Conservation (phyloP, 2,888 invertebrate genomes). For the Osedax fenrisi region DNA sequence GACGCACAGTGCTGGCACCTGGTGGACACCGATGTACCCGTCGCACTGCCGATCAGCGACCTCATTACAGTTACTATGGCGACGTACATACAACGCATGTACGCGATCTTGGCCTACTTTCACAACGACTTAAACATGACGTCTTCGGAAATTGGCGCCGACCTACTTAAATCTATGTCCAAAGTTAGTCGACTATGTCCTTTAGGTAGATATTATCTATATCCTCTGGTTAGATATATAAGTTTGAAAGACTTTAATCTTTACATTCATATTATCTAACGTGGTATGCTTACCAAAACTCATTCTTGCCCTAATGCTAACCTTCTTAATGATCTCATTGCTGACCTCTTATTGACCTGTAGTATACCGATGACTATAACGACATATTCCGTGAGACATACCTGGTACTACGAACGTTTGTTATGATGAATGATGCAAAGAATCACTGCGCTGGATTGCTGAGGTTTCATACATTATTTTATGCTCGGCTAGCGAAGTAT, state of each 20-base stretch:
- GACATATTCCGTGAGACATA: background rate
- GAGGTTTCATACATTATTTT: no score
- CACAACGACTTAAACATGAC: slow-evolving; percentile 33
- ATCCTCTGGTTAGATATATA: no score
- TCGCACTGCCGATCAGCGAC: slow-evolving; percentile 38
- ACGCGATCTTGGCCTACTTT: slow-evolving; percentile 43
- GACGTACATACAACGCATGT: slow-evolving; percentile 42
- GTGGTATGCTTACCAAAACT: no score
- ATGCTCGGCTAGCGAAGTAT: no score
- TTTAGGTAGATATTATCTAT: no score
- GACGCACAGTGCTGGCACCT: slow-evolving; percentile 47
- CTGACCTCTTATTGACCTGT: no score
- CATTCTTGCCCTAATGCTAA: no score
- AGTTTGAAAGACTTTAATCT: no score
- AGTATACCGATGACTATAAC: background rate
- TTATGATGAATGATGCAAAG: background rate
- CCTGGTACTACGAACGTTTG: background rate
- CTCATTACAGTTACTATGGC: slow-evolving; percentile 35
- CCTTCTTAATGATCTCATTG: no score
- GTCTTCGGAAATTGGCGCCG: slow-evolving; percentile 23
- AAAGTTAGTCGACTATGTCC: slow-evolving; percentile 25
- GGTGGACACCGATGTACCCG: slow-evolving; percentile 37
- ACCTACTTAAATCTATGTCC: slow-evolving; percentile 25
- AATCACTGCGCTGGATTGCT: background rate
- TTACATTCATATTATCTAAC: no score